Conservation (phyloP, 1,140 invertebrate species). For the Bombus pascuorum region DNA sequence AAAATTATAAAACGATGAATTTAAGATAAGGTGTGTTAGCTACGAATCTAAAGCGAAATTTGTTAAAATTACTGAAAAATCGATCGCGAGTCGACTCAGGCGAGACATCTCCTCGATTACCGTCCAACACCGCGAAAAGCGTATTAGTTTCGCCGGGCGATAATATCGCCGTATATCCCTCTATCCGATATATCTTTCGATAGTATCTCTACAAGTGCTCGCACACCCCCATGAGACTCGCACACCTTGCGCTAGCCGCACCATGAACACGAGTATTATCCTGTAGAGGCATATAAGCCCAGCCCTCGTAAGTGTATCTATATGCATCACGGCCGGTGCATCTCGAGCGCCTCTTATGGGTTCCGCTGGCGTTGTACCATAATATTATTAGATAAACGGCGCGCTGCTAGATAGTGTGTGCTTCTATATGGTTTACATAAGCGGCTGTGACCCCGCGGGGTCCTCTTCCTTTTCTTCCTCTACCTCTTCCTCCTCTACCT, state of each 20-base stretch:
- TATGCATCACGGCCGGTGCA: conserved; percentile 61
- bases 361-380: conserved; percentile 70
- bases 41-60: not conserved
- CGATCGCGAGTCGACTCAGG: not conserved
- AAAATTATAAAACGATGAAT: too few species aligned
- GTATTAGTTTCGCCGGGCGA: conserved; percentile 54
- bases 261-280: conserved; percentile 35
- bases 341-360: conserved; percentile 67
- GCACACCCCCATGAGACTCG: conserved; percentile 54
- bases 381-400: conserved; percentile 79
- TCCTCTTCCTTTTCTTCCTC: conserved; percentile 63
- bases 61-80: not conserved
- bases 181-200: conserved; percentile 69
- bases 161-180: conserved; percentile 59
- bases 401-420: conserved; percentile 71
- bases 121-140: conserved; percentile 45
- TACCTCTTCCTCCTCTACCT: conserved; percentile 28
- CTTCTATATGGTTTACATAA: conserved; percentile 77
- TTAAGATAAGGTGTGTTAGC: too few species aligned
- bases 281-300: not conserved
- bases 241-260: conserved; percentile 43
- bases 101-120: conserved; percentile 12
- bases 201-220: conserved; percentile 67
- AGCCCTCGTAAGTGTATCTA: conserved; percentile 37
- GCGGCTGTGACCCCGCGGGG: conserved; percentile 67